phyloP scores from a whole-genome alignment of 2,797 vertebrate species.

The Falco peregrinus region DNA sequence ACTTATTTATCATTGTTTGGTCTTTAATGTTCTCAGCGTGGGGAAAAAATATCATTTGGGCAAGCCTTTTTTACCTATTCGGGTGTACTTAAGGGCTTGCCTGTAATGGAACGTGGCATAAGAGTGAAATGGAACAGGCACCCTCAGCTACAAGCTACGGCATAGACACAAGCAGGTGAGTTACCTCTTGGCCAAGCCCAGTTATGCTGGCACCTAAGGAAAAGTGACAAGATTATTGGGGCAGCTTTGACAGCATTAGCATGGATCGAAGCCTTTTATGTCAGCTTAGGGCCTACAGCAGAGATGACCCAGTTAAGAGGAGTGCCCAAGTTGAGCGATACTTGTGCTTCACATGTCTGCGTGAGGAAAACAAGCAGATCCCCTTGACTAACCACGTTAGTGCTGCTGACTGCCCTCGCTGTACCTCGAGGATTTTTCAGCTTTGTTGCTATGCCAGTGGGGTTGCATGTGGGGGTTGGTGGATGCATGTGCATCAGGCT shows the following conservation, averaged over 20 bases:
- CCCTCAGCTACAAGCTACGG: not conserved
- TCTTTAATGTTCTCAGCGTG: not conserved
- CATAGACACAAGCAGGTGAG: not conserved
- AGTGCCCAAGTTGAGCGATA: not conserved
- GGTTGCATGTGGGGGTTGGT: not conserved
- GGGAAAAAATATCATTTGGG: not conserved
- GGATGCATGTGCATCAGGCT: not conserved
- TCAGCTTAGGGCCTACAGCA: constrained; percentile 34
- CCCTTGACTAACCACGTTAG: constrained; percentile 59
- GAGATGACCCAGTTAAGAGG: constrained; percentile 60
- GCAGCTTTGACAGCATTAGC: constrained; percentile 9
- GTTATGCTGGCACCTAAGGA: constrained; percentile 54
- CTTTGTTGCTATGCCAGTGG: constrained; percentile 29
- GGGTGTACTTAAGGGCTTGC: not conserved
- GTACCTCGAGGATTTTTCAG: not conserved
- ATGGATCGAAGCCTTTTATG: not conserved
- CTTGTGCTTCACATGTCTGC: not conserved
- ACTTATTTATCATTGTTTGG: not conserved
- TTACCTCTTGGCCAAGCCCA: constrained; percentile 41
- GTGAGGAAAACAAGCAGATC: constrained; percentile 42
- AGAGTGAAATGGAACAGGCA: not conserved
- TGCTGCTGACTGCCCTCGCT: constrained; percentile 27
- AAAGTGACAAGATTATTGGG: not conserved
- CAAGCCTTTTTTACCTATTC: not conserved
- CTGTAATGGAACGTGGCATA: constrained; percentile 8